phyloP scores from a whole-genome alignment of 1,140 invertebrate species.

The Nymphalis io region DNA sequence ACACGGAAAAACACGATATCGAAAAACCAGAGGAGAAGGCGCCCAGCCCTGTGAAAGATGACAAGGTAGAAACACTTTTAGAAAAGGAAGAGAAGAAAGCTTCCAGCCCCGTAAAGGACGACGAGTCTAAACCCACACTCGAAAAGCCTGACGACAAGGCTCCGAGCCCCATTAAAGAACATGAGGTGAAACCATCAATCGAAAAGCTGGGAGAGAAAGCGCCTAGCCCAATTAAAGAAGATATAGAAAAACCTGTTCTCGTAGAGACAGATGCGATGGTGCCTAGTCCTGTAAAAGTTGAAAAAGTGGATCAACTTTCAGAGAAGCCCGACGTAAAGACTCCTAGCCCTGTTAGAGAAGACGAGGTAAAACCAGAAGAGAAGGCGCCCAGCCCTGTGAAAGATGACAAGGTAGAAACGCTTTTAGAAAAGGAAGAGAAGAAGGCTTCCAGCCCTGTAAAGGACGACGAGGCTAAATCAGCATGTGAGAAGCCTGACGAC shows the following conservation, averaged over 20 bases:
- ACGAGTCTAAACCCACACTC: neutral
- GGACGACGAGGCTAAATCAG: constrained; percentile 17
- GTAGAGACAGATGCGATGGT: neutral
- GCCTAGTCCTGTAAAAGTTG: constrained; percentile 1
- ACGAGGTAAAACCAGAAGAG: neutral
- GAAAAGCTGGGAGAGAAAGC: constrained; percentile 9
- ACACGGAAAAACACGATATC: neutral
- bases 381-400: constrained; percentile 24
- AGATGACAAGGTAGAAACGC: neutral
- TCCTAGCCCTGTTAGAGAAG: constrained; percentile 12
- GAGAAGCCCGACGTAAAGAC: constrained; percentile 16
- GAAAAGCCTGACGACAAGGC: neutral
- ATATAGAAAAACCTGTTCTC: neutral
- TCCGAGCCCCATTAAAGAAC: neutral
- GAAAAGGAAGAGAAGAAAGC: neutral
- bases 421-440: constrained; percentile 10
- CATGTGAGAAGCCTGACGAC: constrained; percentile 4
- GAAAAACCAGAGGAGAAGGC: constrained; percentile 11
- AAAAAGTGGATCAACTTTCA: neutral
- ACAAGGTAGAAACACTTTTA: too few species aligned
- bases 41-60: constrained; percentile 22
- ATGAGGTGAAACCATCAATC: neutral
- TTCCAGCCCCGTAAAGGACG: neutral
- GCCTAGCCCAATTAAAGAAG: constrained; percentile 8
- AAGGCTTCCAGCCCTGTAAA: too few species aligned